phyloP scores from a whole-genome alignment of 2,797 vertebrate genomes.

The Aulostomus chinensis region DNA sequence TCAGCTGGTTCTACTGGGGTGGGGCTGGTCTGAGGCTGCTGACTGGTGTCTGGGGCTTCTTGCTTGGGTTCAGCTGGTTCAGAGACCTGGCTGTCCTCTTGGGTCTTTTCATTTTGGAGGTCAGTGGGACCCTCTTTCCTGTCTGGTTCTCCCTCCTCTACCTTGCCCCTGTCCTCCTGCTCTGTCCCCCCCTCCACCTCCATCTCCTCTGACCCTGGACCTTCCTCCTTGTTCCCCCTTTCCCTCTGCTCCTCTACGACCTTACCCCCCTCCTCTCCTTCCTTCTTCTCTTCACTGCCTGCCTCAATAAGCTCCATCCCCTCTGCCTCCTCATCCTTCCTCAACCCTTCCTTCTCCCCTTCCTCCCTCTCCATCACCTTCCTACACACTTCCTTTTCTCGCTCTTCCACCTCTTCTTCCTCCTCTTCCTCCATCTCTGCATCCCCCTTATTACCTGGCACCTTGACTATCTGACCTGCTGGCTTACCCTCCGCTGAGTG shows the following conservation, averaged over 20 bases:
- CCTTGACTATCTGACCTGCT: conserved; percentile 93
- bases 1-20: conserved; percentile 38
- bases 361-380: conserved; percentile 73
- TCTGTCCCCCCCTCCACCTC: conserved; percentile 80
- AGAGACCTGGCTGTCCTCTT: conserved; percentile 30
- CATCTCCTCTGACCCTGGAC: conserved; percentile 79
- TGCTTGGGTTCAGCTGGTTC: conserved; percentile 24
- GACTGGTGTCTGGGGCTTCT: conserved; percentile 40
- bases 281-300: conserved; percentile 72
- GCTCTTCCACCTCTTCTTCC: conserved; percentile 82
- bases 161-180: conserved; percentile 65
- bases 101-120: conserved; percentile 44
- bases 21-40: conserved; percentile 15
- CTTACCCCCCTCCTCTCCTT: conserved; percentile 37
- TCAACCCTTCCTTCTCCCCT: conserved; percentile 70
- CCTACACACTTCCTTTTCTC: conserved; percentile 76
- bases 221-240: conserved; percentile 75
- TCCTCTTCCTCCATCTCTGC: conserved; percentile 87
- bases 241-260: conserved; percentile 53
- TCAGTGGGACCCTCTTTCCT: conserved; percentile 49
- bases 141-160: conserved; percentile 31
- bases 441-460: conserved; percentile 94
- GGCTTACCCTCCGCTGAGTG: conserved; percentile 96
- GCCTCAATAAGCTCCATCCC: conserved; percentile 44
- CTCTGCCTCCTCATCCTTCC: conserved; percentile 40